phyloP scores from a whole-genome alignment of 2,797 vertebrate genomes.

The Carduelis carduelis region DNA sequence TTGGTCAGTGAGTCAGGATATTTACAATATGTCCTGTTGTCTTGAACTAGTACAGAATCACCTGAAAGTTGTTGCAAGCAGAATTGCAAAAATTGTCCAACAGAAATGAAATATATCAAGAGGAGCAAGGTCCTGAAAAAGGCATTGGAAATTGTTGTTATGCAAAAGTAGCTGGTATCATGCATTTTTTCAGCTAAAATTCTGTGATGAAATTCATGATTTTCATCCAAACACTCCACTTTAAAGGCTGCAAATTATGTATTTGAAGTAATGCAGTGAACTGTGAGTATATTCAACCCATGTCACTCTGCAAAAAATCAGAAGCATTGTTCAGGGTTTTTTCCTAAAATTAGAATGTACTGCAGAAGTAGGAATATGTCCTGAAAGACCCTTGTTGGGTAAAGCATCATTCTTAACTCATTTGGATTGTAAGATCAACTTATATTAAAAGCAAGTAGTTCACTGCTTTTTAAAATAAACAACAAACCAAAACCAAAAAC shows the following conservation, averaged over 20 bases:
- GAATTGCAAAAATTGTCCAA: background rate
- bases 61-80: background rate
- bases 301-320: background rate
- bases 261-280: background rate
- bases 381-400: background rate
- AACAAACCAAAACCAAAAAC: background rate
- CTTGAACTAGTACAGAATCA: background rate
- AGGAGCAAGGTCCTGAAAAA: background rate
- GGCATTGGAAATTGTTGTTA: background rate
- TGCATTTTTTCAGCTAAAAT: background rate
- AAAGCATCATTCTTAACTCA: background rate
- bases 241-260: background rate
- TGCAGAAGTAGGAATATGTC: background rate
- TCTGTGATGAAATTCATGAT: background rate
- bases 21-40: background rate
- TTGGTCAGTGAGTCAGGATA: background rate
- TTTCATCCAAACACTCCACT: background rate
- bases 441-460: background rate
- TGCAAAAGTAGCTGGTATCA: background rate
- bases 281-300: background rate
- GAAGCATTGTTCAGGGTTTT: background rate
- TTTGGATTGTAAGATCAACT: background rate
- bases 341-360: background rate
- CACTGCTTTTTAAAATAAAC: background rate
- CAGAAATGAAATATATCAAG: background rate